Evolutionary conservation across 2,888 invertebrate genomes (phyloP).

Genomic region (Spisula solida): DNA sequence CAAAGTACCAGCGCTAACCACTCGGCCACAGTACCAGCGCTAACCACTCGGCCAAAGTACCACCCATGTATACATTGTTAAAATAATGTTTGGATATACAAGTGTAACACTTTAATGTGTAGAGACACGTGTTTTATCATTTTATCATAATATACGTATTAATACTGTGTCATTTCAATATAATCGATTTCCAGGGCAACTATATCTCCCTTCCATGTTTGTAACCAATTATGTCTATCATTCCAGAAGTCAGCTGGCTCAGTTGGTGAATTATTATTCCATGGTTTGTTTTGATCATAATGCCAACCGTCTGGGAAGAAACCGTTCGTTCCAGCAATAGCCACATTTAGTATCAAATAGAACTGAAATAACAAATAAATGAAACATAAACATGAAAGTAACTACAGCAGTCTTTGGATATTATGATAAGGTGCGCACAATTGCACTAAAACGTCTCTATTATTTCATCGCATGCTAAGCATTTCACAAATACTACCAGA

Average conservation of each 20-base stretch:
- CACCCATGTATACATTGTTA: too few relatives aligned
- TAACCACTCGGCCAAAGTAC: too few relatives aligned
- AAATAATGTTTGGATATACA: too few relatives aligned
- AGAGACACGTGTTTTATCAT: too few relatives aligned
- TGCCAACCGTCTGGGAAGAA: slow-evolving; percentile 78
- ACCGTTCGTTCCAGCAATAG: slow-evolving; percentile 87
- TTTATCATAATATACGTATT: not conserved
- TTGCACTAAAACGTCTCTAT: too few relatives aligned
- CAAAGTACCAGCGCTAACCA: too few relatives aligned
- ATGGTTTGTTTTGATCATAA: slow-evolving; percentile 90
- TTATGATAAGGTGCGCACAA: too few relatives aligned
- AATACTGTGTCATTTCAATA: slow-evolving; percentile 89
- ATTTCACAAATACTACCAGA: too few relatives aligned
- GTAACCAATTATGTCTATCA: slow-evolving; percentile 89
- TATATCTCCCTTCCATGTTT: slow-evolving; percentile 90
- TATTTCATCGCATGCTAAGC: too few relatives aligned
- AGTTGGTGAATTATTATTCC: slow-evolving; percentile 89
- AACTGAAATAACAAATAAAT: slow-evolving; percentile 87
- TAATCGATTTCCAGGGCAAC: slow-evolving; percentile 90
- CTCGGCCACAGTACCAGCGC: too few relatives aligned
- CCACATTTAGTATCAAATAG: slow-evolving; percentile 82
- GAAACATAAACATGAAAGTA: not conserved
- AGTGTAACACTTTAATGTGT: too few relatives aligned
- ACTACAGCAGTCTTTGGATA: too few relatives aligned
- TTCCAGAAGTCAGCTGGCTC: slow-evolving; percentile 90